Conservation (phyloP, 1,140 invertebrate genomes). For the Mercenaria mercenaria region DNA sequence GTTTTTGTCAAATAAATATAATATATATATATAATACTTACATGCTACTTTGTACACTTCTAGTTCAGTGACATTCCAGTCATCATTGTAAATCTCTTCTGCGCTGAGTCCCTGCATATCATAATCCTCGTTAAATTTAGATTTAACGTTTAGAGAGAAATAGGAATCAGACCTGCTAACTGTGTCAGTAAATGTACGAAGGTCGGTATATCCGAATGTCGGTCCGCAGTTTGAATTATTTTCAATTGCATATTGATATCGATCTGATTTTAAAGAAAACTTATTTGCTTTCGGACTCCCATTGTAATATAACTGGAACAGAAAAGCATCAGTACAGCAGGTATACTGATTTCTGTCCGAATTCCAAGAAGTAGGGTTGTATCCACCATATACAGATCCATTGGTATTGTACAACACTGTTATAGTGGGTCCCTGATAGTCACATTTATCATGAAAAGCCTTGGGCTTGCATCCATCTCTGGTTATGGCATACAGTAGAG, state of each 20-base stretch:
- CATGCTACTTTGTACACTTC: constrained; percentile 58
- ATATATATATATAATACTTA: no score
- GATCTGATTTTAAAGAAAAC: background rate
- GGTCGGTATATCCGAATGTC: background rate
- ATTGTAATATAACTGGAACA: background rate
- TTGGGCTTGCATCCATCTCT: constrained; percentile 47
- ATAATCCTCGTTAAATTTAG: background rate
- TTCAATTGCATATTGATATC: background rate
- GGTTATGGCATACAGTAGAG: no score
- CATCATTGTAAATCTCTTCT: background rate
- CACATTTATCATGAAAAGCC: constrained; percentile 66
- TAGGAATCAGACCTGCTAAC: background rate
- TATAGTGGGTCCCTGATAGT: constrained; percentile 68
- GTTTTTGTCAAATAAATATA: no score
- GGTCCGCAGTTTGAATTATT: background rate
- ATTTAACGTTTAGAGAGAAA: background rate
- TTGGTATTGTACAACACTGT: constrained; percentile 64
- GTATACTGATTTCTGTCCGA: background rate
- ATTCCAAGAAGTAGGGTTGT: constrained; percentile 59
- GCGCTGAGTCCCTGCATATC: background rate
- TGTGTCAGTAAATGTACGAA: background rate
- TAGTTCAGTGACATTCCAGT: constrained; percentile 26
- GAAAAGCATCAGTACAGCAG: background rate
- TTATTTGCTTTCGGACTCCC: background rate
- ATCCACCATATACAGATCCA: constrained; percentile 69